Base-by-base conservation (phyloP, 2,797 vertebrate species). In the Pangasius sanitwongsei region DNA sequence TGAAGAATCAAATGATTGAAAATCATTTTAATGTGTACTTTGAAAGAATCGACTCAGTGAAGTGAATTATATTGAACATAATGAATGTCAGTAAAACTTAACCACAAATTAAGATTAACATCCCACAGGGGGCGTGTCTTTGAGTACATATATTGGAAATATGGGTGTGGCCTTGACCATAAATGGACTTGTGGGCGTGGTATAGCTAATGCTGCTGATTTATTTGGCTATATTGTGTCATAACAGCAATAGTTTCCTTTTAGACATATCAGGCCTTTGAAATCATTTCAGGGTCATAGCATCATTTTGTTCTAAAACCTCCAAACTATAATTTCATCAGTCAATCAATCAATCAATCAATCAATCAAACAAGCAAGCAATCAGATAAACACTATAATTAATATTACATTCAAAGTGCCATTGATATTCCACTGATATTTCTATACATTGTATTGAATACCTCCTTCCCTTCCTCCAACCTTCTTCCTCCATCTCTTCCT, bases 401-500 rank as follows among this genome's bases (percentile, higher is more conserved):
- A 48, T 8, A 4, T 4, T 11, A 34, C 50, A n/a, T 55, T 9
- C 6, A 31, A n/a, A 50, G 28, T 18, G n/a, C 16, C 15, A 34
- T 4, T 53, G 53, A 31, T 34, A 11, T 34, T 1, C 50, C 18
- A 11, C 0, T 9, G 48, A 48, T 9, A 1, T 34, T 81, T 81
- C 53, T 31, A 8, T 8, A 80, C 31, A 59, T 2, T 20, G 78
- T 25, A 13, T 20, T 41, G 34, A 61, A 82, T 48, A 31, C 59
- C 83, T 82, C 16, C 63, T 55, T 80, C 65, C 37, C 75, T 81
- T 41, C 57, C 75, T 69, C 4, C 69, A 0, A 15, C 23, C 25
- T n/a, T 77, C 81, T 72, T 77, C 55, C 77, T 83, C 5, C 63
- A 0, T 72, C 74, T 87, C 87, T 78, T 37, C 50, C 53, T 75